These are phyloP conservation scores for Chiloscyllium punctatum DNA, from an alignment of 2,797 vertebrate species.

Conservation along the genomic window DNA sequence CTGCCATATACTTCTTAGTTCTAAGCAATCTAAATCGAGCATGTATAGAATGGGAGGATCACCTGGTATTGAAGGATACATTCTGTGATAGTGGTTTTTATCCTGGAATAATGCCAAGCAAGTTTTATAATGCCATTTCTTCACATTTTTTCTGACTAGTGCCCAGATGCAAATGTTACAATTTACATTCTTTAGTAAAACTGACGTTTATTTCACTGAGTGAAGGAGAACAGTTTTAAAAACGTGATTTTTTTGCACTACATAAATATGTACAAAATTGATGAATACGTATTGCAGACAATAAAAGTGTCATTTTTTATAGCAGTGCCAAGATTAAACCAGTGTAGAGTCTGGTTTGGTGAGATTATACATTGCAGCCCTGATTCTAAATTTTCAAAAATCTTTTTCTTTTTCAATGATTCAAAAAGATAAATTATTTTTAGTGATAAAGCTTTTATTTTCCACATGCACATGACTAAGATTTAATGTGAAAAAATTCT, in stretches of 20 bases:
- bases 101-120: neutral
- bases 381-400: conserved; percentile 36
- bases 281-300: conserved; percentile 37
- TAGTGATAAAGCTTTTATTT: conserved; percentile 31
- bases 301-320: conserved; percentile 38
- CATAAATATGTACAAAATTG: conserved; percentile 38
- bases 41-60: neutral
- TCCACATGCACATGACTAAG: conserved; percentile 28
- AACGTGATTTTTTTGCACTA: conserved; percentile 33
- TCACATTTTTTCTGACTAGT: neutral
- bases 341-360: conserved; percentile 36
- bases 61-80: conserved; percentile 5
- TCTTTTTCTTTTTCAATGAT: conserved; percentile 35
- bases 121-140: neutral
- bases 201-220: conserved; percentile 36
- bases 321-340: conserved; percentile 36
- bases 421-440: conserved; percentile 38
- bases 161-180: conserved; percentile 8
- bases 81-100: neutral
- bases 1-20: neutral
- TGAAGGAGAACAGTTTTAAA: conserved; percentile 31
- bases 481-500: conserved; percentile 32
- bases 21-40: neutral
- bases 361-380: conserved; percentile 26
- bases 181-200: conserved; percentile 31